Evolutionary conservation across 2,888 invertebrate species (phyloP).

Genomic region (Tholera decimalis): DNA sequence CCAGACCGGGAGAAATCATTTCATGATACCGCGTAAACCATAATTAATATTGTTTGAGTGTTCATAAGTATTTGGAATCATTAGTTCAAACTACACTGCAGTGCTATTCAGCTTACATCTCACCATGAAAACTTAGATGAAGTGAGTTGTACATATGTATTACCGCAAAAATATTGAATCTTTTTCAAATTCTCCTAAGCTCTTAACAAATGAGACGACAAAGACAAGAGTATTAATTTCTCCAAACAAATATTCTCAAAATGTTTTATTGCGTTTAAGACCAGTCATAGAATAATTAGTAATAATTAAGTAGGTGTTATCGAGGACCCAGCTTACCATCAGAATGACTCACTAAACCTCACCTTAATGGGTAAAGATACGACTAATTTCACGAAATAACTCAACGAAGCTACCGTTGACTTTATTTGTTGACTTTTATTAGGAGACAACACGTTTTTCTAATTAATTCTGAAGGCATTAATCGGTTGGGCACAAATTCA

Average conservation of each 20-base stretch:
- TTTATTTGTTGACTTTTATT: slow-evolving; percentile 68
- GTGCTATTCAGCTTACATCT: too few relatives aligned
- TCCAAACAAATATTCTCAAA: background rate
- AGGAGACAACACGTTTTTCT: slow-evolving; percentile 66
- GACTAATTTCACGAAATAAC: slow-evolving; percentile 63
- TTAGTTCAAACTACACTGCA: too few relatives aligned
- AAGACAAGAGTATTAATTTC: background rate
- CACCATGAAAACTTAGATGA: too few relatives aligned
- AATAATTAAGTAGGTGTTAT: slow-evolving; percentile 58
- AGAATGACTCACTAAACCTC: slow-evolving; percentile 67
- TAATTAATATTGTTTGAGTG: too few relatives aligned
- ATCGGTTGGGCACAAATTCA: slow-evolving; percentile 17
- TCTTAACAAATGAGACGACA: background rate
- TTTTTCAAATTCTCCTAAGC: too few relatives aligned
- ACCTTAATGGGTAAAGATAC: slow-evolving; percentile 54
- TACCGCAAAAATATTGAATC: too few relatives aligned
- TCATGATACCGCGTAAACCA: too few relatives aligned
- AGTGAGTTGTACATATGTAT: too few relatives aligned
- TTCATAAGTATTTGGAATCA: too few relatives aligned
- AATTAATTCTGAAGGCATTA: slow-evolving; percentile 63
- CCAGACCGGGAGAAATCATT: too few relatives aligned
- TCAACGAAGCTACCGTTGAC: slow-evolving; percentile 62
- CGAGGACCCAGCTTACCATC: slow-evolving; percentile 48
- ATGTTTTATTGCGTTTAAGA: slow-evolving; percentile 11
- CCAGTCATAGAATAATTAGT: slow-evolving; percentile 36